Conservation (phyloP, 2,113 vertebrate genomes). For the Tympanuchus pallidicinctus region DNA sequence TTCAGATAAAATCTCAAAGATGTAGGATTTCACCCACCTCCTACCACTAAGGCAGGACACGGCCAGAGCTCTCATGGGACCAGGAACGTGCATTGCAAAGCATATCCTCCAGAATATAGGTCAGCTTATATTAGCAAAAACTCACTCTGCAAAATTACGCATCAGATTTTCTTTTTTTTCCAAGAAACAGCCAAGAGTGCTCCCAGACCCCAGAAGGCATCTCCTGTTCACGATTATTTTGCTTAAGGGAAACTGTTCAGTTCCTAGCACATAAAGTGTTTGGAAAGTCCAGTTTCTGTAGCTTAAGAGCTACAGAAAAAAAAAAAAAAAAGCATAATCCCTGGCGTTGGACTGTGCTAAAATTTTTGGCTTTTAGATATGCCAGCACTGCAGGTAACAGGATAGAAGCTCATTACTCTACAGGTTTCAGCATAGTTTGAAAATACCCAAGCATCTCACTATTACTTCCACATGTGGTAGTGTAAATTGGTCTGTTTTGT, state of each 20-base stretch:
- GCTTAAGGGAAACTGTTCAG: neutral
- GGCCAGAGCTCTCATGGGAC: neutral
- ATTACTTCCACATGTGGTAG: neutral
- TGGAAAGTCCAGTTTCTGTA: neutral
- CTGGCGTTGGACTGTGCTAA: neutral
- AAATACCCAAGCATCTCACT: neutral
- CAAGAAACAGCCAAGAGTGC: neutral
- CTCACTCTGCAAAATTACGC: neutral
- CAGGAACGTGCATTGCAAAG: rapidly evolving
- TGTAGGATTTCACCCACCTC: neutral
- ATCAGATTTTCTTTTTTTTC: neutral
- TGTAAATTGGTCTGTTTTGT: neutral
- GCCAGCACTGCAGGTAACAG: neutral
- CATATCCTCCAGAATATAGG: neutral
- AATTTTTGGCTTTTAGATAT: slow-evolving; percentile 2
- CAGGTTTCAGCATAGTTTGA: neutral
- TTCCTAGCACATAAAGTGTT: neutral
- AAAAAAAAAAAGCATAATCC: neutral
- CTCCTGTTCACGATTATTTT: neutral
- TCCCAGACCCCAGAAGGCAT: rapidly evolving
- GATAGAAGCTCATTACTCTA: neutral
- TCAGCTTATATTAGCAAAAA: neutral
- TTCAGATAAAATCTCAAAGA: neutral
- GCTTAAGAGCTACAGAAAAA: neutral
- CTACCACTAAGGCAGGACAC: neutral